Percentiles rank a stretch among this genome's conserved stretches.
These are phyloP conservation scores for Solenodon paradoxus DNA, from an alignment of 2,113 vertebrate genomes.

Conservation along the genomic window DNA sequence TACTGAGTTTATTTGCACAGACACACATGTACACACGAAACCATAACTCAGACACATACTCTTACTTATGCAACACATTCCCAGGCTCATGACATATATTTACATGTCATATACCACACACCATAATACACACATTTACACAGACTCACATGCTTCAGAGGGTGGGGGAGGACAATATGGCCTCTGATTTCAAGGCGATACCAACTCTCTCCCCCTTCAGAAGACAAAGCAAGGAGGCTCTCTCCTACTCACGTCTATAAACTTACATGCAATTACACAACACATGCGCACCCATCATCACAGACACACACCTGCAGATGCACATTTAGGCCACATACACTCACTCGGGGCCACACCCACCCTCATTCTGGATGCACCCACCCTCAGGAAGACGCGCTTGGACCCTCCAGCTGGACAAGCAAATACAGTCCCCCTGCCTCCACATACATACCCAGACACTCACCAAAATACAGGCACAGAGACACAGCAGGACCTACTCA, in stretches of 20 bases:
- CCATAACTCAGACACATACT: neutral
- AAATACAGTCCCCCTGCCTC: neutral
- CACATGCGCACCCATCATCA: neutral
- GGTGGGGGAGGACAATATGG: neutral
- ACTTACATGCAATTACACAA: neutral
- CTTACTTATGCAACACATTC: neutral
- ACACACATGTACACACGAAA: neutral
- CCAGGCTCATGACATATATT: neutral
- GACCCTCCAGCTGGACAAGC: neutral
- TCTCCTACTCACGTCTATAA: neutral
- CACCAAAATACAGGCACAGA: fast-evolving
- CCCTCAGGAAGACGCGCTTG: neutral
- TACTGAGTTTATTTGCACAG: neutral
- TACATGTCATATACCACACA: neutral
- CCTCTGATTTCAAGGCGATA: neutral
- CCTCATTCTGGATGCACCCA: neutral
- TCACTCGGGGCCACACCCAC: constrained; percentile 20
- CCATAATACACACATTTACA: neutral
- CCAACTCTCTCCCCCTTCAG: neutral
- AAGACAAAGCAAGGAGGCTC: neutral
- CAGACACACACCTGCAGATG: neutral
- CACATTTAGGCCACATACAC: neutral
- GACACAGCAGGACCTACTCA: neutral
- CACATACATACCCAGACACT: neutral
- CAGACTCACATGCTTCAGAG: neutral